These are phyloP conservation scores for Heliconius ismenius DNA, from an alignment of 2,888 invertebrate genomes.

Conservation along the genomic window DNA sequence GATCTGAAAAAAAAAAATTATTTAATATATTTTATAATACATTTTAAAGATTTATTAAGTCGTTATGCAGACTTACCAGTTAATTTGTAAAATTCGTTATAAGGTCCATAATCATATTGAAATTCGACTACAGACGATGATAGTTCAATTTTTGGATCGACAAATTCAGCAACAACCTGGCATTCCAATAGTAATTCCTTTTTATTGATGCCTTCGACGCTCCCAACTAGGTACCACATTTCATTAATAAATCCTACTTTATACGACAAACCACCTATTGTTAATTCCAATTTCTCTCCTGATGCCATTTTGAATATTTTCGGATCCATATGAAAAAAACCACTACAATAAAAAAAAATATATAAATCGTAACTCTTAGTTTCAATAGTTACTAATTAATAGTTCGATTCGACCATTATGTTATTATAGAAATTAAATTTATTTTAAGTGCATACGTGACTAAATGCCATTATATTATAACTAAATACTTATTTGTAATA, in stretches of 20 bases:
- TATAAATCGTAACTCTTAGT: background rate
- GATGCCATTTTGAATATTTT: conserved; percentile 70
- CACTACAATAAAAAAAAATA: conserved; percentile 52
- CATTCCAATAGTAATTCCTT: conserved; percentile 78
- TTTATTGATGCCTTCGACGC: conserved; percentile 78
- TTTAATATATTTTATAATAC: background rate
- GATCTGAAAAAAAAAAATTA: conserved; percentile 61
- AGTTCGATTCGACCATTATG: too few relatives aligned
- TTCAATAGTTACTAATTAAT: background rate
- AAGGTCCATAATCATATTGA: conserved; percentile 74
- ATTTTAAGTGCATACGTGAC: too few relatives aligned
- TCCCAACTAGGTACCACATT: conserved; percentile 82
- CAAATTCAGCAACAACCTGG: conserved; percentile 79
- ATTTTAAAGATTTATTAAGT: background rate
- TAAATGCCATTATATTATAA: too few relatives aligned
- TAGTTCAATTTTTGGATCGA: conserved; percentile 81
- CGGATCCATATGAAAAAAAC: conserved; percentile 75
- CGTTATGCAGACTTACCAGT: conserved; percentile 59
- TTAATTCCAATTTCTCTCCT: conserved; percentile 68
- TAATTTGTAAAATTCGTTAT: conserved; percentile 70
- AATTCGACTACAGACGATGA: conserved; percentile 75
- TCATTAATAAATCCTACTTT: conserved; percentile 74
- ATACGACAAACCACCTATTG: conserved; percentile 64
- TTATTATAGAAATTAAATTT: too few relatives aligned
- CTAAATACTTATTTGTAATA: background rate